Base-by-base conservation (phyloP, 1,140 invertebrate species). In the Drosophila ananassae region DNA sequence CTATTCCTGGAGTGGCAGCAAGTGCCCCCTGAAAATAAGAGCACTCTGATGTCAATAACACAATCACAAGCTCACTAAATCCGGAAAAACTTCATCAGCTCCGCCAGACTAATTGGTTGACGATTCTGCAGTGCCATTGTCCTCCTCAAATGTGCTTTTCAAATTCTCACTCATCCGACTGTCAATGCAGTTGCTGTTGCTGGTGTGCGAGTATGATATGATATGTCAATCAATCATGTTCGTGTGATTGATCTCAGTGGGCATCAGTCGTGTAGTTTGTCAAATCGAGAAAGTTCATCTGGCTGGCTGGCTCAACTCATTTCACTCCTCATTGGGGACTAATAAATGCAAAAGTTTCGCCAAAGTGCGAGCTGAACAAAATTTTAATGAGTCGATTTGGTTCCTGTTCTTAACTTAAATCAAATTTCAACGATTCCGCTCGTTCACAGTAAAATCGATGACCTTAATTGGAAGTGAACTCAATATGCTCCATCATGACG, bases 221-320 rank as follows among this genome's bases (percentile, higher is more conserved):
- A 80, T 80, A 84, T 80, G 81, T 80, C 80, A 85, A 84, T 84
- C 81, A 84, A 78, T 83, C 67, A 81, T 78, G 34, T 82, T 74
- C 54, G 52, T 50, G 58, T 74, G 79, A 81, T 82, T 73, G 74
- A 73, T 73, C 51, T 57, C 79, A 60, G 77, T 78, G 79, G 52
- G 67, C 66, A 37, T 24, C 24, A 48, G 51, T 69, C 51, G 50
- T 69, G 71, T 57, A 63, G 54, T 34, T 46, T 78, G 79, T 73
- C 79, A 78, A 62, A 74, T 60, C 34, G 62, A 51, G n/a, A 54
- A 73, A 82, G 55, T 54, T 69, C 6, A 28, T 4, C 25, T 28
- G n/a, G 17, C 34, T 32, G 4, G 37, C 25, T 30, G 28, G 17
- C 55, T 58, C 41, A 8, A 17, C 2, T 17, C 17, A 17, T 1